These are phyloP conservation scores for Gnathonemus echidnorhynchus DNA, from an alignment of 2,113 vertebrate genomes.

Conservation along the genomic window DNA sequence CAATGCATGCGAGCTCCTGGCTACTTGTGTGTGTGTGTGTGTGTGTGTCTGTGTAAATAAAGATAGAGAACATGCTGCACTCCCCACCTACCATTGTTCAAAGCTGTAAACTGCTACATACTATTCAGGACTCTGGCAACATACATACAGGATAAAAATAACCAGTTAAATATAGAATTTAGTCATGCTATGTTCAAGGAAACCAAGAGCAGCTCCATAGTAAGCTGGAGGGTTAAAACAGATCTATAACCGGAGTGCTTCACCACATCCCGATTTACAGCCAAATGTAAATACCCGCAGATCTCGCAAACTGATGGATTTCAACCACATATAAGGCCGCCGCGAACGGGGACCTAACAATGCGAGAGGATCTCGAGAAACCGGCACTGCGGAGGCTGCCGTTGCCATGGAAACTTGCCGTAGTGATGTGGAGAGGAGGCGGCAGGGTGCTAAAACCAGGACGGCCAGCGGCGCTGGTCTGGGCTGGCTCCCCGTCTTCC, in stretches of 20 bases:
- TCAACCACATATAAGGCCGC: slow-evolving; percentile 22
- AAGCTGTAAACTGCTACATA: background rate
- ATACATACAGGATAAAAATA: background rate
- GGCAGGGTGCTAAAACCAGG: slow-evolving; percentile 28
- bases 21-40: background rate
- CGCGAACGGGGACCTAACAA: slow-evolving; percentile 15
- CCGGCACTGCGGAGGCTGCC: slow-evolving; percentile 39
- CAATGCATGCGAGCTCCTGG: background rate
- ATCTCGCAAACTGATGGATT: slow-evolving; percentile 20
- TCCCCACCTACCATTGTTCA: background rate
- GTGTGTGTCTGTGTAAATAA: background rate
- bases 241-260: background rate
- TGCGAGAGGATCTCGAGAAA: background rate
- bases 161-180: background rate
- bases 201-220: background rate
- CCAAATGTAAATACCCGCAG: slow-evolving; percentile 25
- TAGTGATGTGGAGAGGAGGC: slow-evolving; percentile 35
- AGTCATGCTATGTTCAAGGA: background rate
- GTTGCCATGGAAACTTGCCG: slow-evolving; percentile 53
- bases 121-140: background rate
- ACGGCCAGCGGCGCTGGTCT: slow-evolving; percentile 26
- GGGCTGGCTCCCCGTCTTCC: slow-evolving; percentile 24
- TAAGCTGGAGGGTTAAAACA: background rate
- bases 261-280: slow-evolving; percentile 31
- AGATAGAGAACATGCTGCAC: background rate